These are phyloP conservation scores for Pristionchus exspectatus DNA, from an alignment of 2,888 invertebrate genomes.

Conservation along the genomic window DNA sequence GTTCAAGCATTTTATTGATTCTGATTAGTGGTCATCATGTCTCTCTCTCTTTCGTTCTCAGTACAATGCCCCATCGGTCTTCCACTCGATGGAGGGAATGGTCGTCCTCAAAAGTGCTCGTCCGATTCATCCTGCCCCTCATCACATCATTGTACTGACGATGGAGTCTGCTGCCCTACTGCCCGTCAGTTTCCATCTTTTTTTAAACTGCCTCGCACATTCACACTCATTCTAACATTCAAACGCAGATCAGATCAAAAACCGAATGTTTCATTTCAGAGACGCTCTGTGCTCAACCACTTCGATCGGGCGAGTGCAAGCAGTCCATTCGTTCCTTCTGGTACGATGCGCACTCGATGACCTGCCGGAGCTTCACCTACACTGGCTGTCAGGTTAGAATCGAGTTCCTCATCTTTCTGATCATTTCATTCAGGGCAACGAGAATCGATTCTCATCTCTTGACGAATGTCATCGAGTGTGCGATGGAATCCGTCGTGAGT, in stretches of 20 bases:
- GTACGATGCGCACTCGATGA: constrained; percentile 54
- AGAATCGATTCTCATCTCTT: constrained; percentile 68
- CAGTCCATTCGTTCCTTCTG: constrained; percentile 69
- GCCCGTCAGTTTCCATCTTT: constrained; percentile 52
- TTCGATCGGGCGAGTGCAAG: constrained; percentile 69
- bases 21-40: too few relatives aligned
- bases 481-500: constrained; percentile 48
- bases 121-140: constrained; percentile 69
- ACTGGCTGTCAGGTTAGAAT: constrained; percentile 44
- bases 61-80: constrained; percentile 66
- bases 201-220: neutral
- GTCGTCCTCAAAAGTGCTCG: constrained; percentile 67
- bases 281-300: constrained; percentile 69
- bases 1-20: neutral
- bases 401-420: too few relatives aligned
- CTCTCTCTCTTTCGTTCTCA: neutral
- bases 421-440: constrained; percentile 63
- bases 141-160: constrained; percentile 67
- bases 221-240: too few relatives aligned
- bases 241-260: too few relatives aligned
- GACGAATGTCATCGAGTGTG: constrained; percentile 67
- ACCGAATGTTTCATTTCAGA: constrained; percentile 57
- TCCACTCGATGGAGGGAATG: constrained; percentile 67
- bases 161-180: constrained; percentile 69
- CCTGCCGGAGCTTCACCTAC: constrained; percentile 41